Conservation (phyloP, 2,113 vertebrate genomes). For the Ia io region DNA sequence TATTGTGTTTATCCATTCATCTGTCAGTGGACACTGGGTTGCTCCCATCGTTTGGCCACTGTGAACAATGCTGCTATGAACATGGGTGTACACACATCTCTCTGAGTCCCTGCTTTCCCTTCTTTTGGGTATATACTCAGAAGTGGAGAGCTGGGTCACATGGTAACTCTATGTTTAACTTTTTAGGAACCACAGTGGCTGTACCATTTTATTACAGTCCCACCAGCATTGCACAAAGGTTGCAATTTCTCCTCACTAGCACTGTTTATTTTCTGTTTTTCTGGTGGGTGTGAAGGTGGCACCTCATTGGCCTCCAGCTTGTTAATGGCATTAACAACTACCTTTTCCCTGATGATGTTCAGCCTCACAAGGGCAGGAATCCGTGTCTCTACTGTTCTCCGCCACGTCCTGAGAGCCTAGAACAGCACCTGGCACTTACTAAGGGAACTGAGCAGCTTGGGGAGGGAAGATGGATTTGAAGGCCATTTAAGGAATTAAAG, state of each 20-base stretch:
- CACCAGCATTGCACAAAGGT: not conserved
- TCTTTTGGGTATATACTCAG: too few species aligned
- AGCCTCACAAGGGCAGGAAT: not conserved
- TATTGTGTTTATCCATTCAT: too few species aligned
- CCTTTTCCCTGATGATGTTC: not conserved
- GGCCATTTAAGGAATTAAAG: not conserved
- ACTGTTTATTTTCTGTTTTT: not conserved
- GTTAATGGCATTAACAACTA: not conserved
- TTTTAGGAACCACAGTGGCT: not conserved
- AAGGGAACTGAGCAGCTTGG: not conserved
- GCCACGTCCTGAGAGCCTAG: not conserved
- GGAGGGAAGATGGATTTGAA: not conserved
- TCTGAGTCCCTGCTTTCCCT: not conserved
- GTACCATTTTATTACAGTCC: not conserved
- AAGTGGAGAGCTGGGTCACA: not conserved
- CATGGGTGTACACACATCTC: not conserved
- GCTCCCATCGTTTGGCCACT: not conserved
- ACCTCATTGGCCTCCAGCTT: not conserved
- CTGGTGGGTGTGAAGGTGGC: not conserved
- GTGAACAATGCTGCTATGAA: not conserved
- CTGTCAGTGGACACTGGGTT: not conserved
- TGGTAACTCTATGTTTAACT: fast-evolving
- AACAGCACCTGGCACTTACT: not conserved
- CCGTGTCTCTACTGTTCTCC: fast-evolving
- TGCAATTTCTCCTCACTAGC: not conserved